Base-by-base conservation (phyloP, 2,888 invertebrate species). In the Drosophila anceps region DNA sequence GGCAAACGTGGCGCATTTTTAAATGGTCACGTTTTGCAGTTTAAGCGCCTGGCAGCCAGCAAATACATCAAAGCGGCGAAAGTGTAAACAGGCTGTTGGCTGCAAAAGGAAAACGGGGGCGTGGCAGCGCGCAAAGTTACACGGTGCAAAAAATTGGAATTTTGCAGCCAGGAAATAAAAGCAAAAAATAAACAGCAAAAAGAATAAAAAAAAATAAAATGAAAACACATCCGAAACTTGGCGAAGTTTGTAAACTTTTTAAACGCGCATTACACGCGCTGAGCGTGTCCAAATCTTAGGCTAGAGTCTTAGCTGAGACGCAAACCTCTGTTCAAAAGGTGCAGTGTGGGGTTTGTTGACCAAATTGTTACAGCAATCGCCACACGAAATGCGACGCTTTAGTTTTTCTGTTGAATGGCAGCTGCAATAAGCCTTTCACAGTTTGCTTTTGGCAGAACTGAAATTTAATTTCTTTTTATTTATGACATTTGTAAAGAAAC, bases 11-110 rank as follows among this genome's bases (percentile, higher is more conserved):
- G 78, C 88, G 86, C 88, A 81, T 88, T 87, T 87, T 88, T 85
- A 91, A 91, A 91, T 91, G 91, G 91, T 91, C 91, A 91, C 91
- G 91, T 91, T 91, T 76, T 81, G 76, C 88, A 88, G 90, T 91
- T 91, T 91, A 90, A 91, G 86, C 87, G 90, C 82, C 81, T 69
- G 70, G 73, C 72, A 73, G 69, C 48, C 68, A 67, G 60, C 71
- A 76, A 85, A 88, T 85, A 83, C 83, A 83, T 83, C 83, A 83
- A 83, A 77, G 70, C 79, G 63, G 79, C 79, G 79, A 76, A 84
- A 84, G 85, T 84, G 89, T 88, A 88, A 88, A 86, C 84, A 85
- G 84, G 76, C 84, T 37, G 54, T 12, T 37, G 37, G 84, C 88
- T 72, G 69, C 73, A 73, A 46, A 48, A 7, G 12, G 62, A 44